Evolutionary conservation across 1,140 invertebrate genomes (phyloP).

Genomic region (Gyrodactylus bullatarudis): DNA sequence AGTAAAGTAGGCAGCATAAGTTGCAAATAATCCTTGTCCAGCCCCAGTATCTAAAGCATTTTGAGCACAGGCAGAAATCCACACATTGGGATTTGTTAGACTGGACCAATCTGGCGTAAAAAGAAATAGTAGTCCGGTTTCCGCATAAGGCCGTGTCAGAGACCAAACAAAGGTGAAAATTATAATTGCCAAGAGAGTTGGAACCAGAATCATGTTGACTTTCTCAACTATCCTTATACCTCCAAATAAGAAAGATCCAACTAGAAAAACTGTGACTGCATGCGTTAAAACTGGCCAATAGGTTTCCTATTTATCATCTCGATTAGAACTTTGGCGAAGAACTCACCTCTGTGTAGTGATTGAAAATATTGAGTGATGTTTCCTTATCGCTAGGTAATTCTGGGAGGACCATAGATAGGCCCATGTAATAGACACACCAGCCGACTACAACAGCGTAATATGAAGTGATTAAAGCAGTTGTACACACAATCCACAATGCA

Average conservation of each 20-base stretch:
- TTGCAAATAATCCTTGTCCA: conserved; percentile 13
- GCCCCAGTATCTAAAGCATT: conserved; percentile 17
- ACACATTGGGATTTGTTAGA: conserved; percentile 12
- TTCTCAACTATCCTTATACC: conserved; percentile 16
- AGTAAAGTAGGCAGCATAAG: conserved; percentile 14
- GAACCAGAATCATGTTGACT: conserved; percentile 15
- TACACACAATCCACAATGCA: conserved; percentile 14
- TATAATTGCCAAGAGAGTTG: conserved; percentile 13
- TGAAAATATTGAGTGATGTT: conserved; percentile 12
- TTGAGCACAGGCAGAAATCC: conserved; percentile 15
- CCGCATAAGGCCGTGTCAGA: conserved; percentile 12
- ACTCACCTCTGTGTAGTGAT: conserved; percentile 13
- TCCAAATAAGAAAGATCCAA: conserved; percentile 12
- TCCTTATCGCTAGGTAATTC: conserved; percentile 11
- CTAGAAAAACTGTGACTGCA: conserved; percentile 11
- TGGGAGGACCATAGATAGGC: conserved; percentile 10
- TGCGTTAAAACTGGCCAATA: conserved; percentile 14
- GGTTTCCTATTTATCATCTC: conserved; percentile 11
- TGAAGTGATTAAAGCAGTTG: conserved; percentile 8
- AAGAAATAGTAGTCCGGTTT: conserved; percentile 13
- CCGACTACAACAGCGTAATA: conserved; percentile 15
- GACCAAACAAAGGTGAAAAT: conserved; percentile 15
- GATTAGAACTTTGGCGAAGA: not conserved
- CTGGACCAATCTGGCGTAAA: conserved; percentile 15
- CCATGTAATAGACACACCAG: conserved; percentile 16